These are phyloP conservation scores for Sinodicranocentrus sp. DNA, from an alignment of 2,888 invertebrate genomes.

Conservation along the genomic window DNA sequence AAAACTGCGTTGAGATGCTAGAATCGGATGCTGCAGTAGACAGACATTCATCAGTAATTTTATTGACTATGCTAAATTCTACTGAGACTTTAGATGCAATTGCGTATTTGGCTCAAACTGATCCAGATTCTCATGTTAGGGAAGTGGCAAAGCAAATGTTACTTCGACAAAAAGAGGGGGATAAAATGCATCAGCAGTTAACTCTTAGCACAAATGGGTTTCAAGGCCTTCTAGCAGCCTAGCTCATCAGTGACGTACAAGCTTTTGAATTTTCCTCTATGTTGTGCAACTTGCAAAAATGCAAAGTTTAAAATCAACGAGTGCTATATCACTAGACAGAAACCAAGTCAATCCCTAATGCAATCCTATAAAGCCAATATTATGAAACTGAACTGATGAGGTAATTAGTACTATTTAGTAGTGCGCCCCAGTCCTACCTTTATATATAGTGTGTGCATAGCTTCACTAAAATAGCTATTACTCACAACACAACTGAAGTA, in stretches of 20 bases:
- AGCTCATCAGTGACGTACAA: neutral
- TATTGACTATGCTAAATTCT: constrained; percentile 59
- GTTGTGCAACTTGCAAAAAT: neutral
- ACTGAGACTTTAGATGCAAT: constrained; percentile 67
- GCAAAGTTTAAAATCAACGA: neutral
- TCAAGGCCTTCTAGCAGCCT: constrained; percentile 66
- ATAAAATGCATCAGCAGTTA: constrained; percentile 63
- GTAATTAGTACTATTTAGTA: too few relatives aligned
- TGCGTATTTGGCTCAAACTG: constrained; percentile 70
- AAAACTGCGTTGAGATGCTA: constrained; percentile 68
- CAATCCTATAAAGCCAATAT: neutral
- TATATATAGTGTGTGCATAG: too few relatives aligned
- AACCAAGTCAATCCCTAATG: neutral
- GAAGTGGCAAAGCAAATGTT: constrained; percentile 69
- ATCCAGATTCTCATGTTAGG: constrained; percentile 61
- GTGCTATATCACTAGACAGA: neutral
- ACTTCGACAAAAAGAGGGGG: constrained; percentile 59
- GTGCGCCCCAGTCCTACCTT: too few relatives aligned
- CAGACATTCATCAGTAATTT: constrained; percentile 60
- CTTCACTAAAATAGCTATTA: too few relatives aligned
- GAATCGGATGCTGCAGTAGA: constrained; percentile 65
- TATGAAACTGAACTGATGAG: neutral
- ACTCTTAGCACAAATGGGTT: constrained; percentile 72
- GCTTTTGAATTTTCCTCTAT: neutral
- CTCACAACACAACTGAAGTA: too few relatives aligned